A percentile compares a stretch with the other conserved stretches of the same genome.
Conservation (phyloP, 2,888 invertebrate genomes). For the Galerucella pusilla region DNA sequence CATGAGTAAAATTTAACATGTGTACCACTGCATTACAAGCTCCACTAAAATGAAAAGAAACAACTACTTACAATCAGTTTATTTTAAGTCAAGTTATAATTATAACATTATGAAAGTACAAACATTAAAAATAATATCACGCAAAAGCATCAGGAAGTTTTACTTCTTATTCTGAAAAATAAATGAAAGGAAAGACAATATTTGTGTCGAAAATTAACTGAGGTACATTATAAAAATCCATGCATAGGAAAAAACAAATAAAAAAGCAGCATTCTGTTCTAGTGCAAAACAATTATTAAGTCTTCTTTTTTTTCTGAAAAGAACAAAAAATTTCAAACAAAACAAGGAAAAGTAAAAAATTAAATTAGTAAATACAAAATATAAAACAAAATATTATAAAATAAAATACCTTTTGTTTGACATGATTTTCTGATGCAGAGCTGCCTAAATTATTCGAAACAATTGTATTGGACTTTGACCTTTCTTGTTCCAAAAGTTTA, state of each 20-base stretch:
- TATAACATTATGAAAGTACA: constrained; percentile 40
- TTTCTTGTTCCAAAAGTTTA: constrained; percentile 79
- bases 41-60: background rate
- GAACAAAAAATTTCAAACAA: constrained; percentile 36
- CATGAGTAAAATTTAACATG: no score
- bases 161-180: constrained; percentile 50
- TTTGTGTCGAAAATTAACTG: constrained; percentile 18
- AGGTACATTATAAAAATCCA: constrained; percentile 26
- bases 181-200: constrained; percentile 33
- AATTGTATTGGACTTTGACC: constrained; percentile 65
- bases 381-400: background rate
- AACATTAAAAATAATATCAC: constrained; percentile 40
- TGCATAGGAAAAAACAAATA: constrained; percentile 10
- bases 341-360: constrained; percentile 18
- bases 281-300: constrained; percentile 34
- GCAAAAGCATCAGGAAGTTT: constrained; percentile 39
- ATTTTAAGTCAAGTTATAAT: constrained; percentile 1
- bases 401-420: constrained; percentile 39
- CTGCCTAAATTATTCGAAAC: constrained; percentile 55
- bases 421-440: constrained; percentile 35
- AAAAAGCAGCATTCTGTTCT: constrained; percentile 6
- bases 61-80: constrained; percentile 5
- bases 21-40: no score
- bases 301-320: constrained; percentile 49
- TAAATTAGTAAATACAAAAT: constrained; percentile 26